Evolutionary conservation across 2,888 invertebrate species (phyloP).

Genomic region (Erebia palarica): DNA sequence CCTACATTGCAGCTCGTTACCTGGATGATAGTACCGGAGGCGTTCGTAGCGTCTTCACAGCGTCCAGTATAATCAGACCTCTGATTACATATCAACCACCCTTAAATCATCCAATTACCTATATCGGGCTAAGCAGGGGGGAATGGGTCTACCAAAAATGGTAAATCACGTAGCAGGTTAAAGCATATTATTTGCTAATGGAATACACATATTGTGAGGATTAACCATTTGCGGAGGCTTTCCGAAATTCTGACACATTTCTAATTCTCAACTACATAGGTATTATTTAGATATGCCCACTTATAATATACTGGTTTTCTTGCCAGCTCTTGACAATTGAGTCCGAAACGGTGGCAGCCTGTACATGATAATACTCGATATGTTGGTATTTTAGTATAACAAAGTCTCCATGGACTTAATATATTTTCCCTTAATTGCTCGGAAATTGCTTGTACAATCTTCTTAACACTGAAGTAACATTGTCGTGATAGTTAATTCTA

Average conservation of each 20-base stretch:
- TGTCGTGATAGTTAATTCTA: too few species aligned
- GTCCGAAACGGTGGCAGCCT: too few species aligned
- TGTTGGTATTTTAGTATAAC: too few species aligned
- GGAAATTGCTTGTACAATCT: too few species aligned
- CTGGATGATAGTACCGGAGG: conserved; percentile 73
- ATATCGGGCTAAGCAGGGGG: conserved; percentile 48
- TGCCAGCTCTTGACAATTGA: too few species aligned
- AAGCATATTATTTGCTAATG: conserved; percentile 76
- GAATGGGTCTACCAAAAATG: conserved; percentile 52
- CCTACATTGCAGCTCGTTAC: conserved; percentile 60
- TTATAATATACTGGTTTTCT: too few species aligned
- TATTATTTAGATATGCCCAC: conserved; percentile 1
- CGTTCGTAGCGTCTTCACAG: conserved; percentile 73
- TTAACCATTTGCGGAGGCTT: conserved; percentile 66
- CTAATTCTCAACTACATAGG: neutral
- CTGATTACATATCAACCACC: conserved; percentile 63
- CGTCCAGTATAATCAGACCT: conserved; percentile 62
- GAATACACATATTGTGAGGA: conserved; percentile 77
- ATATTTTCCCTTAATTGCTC: too few species aligned
- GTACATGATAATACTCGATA: too few species aligned
- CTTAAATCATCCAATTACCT: conserved; percentile 53
- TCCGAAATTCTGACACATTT: conserved; percentile 58
- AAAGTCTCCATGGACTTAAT: too few species aligned
- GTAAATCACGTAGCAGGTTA: conserved; percentile 59
- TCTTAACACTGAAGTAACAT: too few species aligned